A percentile compares a stretch with the other conserved stretches of the same genome.
These are phyloP conservation scores for Willisornis vidua DNA, from an alignment of 2,113 vertebrate genomes.

Conservation along the genomic window DNA sequence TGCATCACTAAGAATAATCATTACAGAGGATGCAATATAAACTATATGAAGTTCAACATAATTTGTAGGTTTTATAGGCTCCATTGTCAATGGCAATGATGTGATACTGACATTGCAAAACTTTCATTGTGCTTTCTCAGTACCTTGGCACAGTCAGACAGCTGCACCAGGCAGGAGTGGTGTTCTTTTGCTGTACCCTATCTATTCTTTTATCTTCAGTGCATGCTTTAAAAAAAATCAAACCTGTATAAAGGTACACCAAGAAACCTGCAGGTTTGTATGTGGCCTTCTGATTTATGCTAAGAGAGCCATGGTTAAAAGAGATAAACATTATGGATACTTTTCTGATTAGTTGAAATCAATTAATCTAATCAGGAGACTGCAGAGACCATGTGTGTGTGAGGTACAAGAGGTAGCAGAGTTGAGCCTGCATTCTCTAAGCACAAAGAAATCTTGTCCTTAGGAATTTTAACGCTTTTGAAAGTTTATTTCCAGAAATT, in stretches of 20 bases:
- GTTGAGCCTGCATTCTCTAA: background rate
- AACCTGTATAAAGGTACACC: background rate
- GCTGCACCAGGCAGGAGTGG: background rate
- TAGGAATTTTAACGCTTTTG: background rate
- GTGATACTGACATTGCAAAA: background rate
- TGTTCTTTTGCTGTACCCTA: background rate
- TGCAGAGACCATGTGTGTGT: background rate
- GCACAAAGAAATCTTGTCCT: background rate
- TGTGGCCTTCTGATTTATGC: background rate
- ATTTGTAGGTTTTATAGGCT: background rate
- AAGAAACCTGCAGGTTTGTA: background rate
- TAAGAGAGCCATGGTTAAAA: background rate
- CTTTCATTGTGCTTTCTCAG: background rate
- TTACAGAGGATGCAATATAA: background rate
- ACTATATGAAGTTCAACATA: background rate
- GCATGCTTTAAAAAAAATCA: background rate
- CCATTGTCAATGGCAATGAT: background rate
- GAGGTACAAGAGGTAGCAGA: background rate
- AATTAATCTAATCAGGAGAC: background rate
- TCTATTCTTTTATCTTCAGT: background rate
- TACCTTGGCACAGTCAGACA: background rate
- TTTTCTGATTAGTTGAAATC: background rate
- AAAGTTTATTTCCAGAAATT: background rate
- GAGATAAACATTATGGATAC: background rate
- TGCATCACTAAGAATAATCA: background rate